These are phyloP conservation scores for Poecilus cupreus DNA, from an alignment of 2,888 invertebrate genomes.

Conservation along the genomic window DNA sequence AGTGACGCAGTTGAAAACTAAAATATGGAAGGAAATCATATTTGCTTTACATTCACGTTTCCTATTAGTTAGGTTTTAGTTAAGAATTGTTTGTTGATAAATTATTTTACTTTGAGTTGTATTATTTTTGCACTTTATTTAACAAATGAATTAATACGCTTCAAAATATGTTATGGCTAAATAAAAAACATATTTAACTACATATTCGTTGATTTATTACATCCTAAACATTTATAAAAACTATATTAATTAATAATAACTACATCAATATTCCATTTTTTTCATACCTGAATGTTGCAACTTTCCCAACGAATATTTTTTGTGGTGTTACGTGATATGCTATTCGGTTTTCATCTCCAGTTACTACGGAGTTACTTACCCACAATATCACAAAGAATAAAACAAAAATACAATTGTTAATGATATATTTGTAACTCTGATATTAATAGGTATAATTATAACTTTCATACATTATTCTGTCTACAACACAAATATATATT, in stretches of 20 bases:
- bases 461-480: conserved; percentile 54
- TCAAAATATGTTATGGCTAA: conserved; percentile 45
- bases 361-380: too few relatives aligned
- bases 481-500: conserved; percentile 56
- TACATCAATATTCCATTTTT: too few relatives aligned
- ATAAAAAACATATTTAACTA: conserved; percentile 47
- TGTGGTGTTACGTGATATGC: too few relatives aligned
- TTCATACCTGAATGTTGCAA: too few relatives aligned
- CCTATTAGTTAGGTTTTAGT: conserved; percentile 47
- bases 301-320: too few relatives aligned
- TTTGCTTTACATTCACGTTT: conserved; percentile 16
- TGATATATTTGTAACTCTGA: conserved; percentile 56
- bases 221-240: too few relatives aligned
- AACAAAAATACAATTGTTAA: conserved; percentile 42
- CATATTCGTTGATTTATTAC: background rate
- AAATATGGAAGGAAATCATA: background rate
- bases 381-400: conserved; percentile 23
- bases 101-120: conserved; percentile 29
- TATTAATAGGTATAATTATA: conserved; percentile 48
- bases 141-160: conserved; percentile 38
- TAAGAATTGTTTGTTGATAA: conserved; percentile 38
- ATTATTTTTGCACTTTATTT: conserved; percentile 47
- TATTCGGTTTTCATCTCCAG: too few relatives aligned
- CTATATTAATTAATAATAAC: too few relatives aligned
- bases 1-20: conserved; percentile 31